Percentiles rank a stretch among this genome's conserved stretches.
These are phyloP conservation scores for Cydia fagiglandana DNA, from an alignment of 1,140 invertebrate genomes.

Conservation along the genomic window DNA sequence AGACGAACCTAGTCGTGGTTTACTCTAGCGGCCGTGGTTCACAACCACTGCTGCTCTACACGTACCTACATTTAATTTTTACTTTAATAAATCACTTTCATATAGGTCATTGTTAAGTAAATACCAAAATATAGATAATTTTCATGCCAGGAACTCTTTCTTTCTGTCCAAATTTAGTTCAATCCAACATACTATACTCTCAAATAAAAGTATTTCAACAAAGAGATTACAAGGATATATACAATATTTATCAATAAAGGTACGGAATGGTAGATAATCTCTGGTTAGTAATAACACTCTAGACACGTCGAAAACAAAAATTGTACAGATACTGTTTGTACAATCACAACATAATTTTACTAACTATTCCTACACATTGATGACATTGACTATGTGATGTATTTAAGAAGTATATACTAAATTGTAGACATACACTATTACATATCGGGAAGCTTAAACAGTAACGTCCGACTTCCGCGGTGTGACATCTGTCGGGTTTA, in stretches of 20 bases:
- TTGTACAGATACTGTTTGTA: constrained; percentile 23
- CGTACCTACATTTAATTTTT: constrained; percentile 32
- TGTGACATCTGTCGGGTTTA: background rate
- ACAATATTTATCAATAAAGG: constrained; percentile 33
- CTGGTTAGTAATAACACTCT: constrained; percentile 33
- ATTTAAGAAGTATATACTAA: constrained; percentile 26
- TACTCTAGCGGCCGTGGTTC: constrained; percentile 52
- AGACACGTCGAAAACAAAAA: constrained; percentile 32
- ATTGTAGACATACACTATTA: constrained; percentile 29
- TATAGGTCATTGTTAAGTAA: constrained; percentile 24
- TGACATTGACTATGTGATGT: constrained; percentile 32
- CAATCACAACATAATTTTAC: constrained; percentile 32
- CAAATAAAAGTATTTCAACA: constrained; percentile 29
- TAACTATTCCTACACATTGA: constrained; percentile 31
- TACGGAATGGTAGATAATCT: constrained; percentile 50
- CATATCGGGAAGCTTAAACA: background rate
- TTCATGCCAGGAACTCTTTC: constrained; percentile 27
- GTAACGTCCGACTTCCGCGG: background rate
- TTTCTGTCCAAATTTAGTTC: constrained; percentile 23
- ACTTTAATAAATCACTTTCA: constrained; percentile 40
- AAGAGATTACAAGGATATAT: constrained; percentile 32
- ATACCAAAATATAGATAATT: constrained; percentile 31
- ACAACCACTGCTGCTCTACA: constrained; percentile 48
- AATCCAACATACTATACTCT: constrained; percentile 27
- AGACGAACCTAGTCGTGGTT: constrained; percentile 33